These are phyloP conservation scores for Casuarius casuarius DNA, from an alignment of 2,113 vertebrate species.

Conservation along the genomic window DNA sequence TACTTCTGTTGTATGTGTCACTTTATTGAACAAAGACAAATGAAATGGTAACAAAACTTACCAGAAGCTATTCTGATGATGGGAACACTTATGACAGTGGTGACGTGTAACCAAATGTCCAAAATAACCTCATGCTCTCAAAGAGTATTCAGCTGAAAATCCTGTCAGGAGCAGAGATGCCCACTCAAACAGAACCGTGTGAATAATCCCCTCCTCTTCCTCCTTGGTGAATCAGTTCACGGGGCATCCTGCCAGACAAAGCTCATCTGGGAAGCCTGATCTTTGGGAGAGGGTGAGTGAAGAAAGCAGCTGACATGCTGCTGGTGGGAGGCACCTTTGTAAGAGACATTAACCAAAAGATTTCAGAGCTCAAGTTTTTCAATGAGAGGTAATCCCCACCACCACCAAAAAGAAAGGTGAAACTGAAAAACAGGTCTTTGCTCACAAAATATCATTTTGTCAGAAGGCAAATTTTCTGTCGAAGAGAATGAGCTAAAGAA, in stretches of 20 bases:
- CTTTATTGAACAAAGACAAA: background rate
- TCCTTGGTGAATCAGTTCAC: background rate
- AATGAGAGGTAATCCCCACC: background rate
- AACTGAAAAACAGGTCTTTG: background rate
- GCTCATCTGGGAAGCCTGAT: background rate
- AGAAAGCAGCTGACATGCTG: background rate
- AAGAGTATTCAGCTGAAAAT: conserved; percentile 1
- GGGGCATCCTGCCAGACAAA: background rate
- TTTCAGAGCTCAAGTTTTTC: background rate
- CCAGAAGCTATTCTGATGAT: background rate
- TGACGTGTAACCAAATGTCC: background rate
- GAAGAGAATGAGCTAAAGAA: background rate
- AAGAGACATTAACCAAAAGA: background rate
- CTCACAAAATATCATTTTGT: background rate
- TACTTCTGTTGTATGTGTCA: background rate
- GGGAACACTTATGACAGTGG: background rate
- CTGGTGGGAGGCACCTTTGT: background rate
- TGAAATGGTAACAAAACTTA: background rate
- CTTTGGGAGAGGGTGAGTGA: background rate
- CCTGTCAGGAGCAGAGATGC: background rate
- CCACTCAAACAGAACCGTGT: background rate
- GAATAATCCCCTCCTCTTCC: background rate
- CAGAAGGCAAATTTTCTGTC: background rate
- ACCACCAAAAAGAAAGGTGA: background rate
- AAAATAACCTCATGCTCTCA: background rate